A percentile compares a stretch with the other conserved stretches of the same genome.
Conservation (phyloP, 2,888 invertebrate species). For the Oscheius sp. region DNA sequence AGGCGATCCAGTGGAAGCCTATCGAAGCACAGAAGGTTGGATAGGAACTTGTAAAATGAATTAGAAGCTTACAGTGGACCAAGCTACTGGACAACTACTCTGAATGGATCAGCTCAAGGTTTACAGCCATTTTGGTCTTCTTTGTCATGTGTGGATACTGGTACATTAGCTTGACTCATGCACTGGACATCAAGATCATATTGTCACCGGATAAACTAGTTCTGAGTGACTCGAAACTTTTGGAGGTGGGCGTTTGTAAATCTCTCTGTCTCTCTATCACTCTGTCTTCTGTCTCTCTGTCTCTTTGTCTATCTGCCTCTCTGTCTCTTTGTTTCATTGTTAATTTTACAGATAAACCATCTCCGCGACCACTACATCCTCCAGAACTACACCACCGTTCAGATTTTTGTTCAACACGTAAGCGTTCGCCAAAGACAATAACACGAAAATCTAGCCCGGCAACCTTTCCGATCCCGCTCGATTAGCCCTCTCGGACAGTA, state of each 20-base stretch:
- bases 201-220: constrained; percentile 68
- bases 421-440: constrained; percentile 22
- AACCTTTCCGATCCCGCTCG: constrained; percentile 56
- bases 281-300: no score
- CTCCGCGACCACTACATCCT: constrained; percentile 64
- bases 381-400: constrained; percentile 67
- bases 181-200: constrained; percentile 60
- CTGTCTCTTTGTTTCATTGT: neutral
- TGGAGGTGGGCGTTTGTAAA: constrained; percentile 47
- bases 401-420: constrained; percentile 66
- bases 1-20: constrained; percentile 33
- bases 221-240: constrained; percentile 63
- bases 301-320: no score
- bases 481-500: constrained; percentile 44
- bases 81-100: constrained; percentile 59
- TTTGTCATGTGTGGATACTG: constrained; percentile 39
- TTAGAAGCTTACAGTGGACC: constrained; percentile 1
- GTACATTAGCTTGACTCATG: constrained; percentile 53
- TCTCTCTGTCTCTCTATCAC: no score
- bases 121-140: constrained; percentile 64
- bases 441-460: constrained; percentile 55
- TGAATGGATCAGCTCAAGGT: constrained; percentile 64
- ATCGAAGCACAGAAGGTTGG: constrained; percentile 12
- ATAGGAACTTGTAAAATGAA: neutral
- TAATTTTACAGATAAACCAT: constrained; percentile 58